These are phyloP conservation scores for Linnaemya vulpina DNA, from an alignment of 2,888 invertebrate species.

Conservation along the genomic window DNA sequence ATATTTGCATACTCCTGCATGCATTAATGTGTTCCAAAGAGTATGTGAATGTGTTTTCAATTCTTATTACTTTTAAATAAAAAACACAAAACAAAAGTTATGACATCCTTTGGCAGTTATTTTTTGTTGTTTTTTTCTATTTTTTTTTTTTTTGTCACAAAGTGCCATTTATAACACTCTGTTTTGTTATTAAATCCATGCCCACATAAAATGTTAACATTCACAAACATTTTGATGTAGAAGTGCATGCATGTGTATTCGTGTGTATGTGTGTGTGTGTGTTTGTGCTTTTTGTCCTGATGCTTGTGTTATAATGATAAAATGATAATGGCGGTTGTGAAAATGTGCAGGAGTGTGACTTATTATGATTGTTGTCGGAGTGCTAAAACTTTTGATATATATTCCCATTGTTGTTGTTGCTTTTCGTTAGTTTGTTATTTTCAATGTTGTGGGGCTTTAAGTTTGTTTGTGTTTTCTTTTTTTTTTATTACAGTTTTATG, in stretches of 20 bases:
- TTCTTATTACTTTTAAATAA: slow-evolving; percentile 8
- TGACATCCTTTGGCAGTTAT: slow-evolving; percentile 81
- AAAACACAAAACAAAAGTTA: slow-evolving; percentile 75
- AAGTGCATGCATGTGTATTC: background rate
- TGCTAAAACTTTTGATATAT: background rate
- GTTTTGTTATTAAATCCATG: slow-evolving; percentile 44
- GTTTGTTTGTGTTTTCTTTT: background rate
- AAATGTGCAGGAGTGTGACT: background rate
- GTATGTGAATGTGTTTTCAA: background rate
- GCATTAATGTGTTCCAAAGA: background rate
- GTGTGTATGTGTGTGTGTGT: background rate
- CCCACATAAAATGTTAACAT: slow-evolving; percentile 22
- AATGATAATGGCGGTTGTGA: slow-evolving; percentile 40
- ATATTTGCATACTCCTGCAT: background rate
- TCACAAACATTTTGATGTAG: background rate
- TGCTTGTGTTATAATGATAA: slow-evolving; percentile 40
- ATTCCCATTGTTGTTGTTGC: background rate
- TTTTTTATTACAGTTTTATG: background rate
- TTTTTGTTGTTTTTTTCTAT: slow-evolving; percentile 75
- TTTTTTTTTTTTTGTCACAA: slow-evolving; percentile 74
- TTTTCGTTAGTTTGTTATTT: slow-evolving; percentile 5
- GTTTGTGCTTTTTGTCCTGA: slow-evolving; percentile 7
- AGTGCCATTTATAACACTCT: slow-evolving; percentile 74
- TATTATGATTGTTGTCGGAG: background rate
- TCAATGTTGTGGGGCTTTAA: slow-evolving; percentile 12